phyloP scores from a whole-genome alignment of 2,113 vertebrate species.

The Nerophis lumbriciformis region DNA sequence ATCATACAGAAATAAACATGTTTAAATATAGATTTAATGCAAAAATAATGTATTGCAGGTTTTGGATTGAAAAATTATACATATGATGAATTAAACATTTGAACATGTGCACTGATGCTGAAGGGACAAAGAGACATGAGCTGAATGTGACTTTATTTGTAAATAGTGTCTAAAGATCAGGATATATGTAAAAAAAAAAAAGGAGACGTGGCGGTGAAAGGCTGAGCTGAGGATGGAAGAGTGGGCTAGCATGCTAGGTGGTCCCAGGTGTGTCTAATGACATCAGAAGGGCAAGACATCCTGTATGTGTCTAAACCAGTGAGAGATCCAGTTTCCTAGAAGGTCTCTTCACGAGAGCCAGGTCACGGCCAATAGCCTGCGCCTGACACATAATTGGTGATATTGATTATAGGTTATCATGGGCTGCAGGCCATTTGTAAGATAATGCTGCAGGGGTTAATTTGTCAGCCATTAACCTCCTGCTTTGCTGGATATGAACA shows the following conservation, averaged over 20 bases:
- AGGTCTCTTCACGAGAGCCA: conserved; percentile 67
- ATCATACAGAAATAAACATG: no score
- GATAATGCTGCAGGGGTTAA: conserved; percentile 78
- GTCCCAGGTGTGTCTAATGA: conserved; percentile 75
- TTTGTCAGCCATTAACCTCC: conserved; percentile 79
- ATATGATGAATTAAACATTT: no score
- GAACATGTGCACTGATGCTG: neutral
- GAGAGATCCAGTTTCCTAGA: conserved; percentile 74
- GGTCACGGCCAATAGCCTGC: conserved; percentile 73
- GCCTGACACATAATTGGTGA: conserved; percentile 76
- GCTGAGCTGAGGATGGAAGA: conserved; percentile 22
- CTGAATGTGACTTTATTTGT: neutral
- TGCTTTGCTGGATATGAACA: conserved; percentile 57
- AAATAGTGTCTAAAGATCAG: neutral
- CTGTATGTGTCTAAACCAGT: conserved; percentile 56
- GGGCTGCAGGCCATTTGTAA: conserved; percentile 75
- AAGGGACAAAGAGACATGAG: neutral
- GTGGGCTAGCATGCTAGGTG: conserved; percentile 49
- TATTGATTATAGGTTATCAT: conserved; percentile 85
- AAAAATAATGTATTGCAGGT: no score
- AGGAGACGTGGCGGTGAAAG: neutral
- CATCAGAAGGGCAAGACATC: conserved; percentile 66
- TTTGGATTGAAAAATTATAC: no score
- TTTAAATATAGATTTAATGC: no score
- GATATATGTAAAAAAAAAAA: neutral